Conservation (phyloP, 2,797 vertebrate species). For the Crax fasciolata region DNA sequence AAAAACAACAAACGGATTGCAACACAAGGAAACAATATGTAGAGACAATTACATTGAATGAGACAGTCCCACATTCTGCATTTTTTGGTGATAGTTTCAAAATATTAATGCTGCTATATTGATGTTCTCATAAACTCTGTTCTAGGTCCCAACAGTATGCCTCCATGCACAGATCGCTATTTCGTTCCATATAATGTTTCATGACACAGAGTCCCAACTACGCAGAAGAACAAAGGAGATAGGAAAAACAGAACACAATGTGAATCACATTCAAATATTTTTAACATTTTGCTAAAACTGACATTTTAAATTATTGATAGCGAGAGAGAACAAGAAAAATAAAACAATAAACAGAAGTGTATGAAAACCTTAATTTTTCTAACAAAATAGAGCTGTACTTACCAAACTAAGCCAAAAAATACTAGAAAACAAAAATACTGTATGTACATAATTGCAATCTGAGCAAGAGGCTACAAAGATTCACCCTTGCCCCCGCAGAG, state of each 20-base stretch:
- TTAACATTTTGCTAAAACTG: slow-evolving; percentile 3
- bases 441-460: neutral
- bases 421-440: neutral
- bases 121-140: neutral
- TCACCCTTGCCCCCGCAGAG: neutral
- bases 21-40: neutral
- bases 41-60: neutral
- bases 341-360: neutral
- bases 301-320: neutral
- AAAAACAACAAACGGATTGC: neutral
- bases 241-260: neutral
- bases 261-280: neutral
- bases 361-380: neutral
- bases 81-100: neutral
- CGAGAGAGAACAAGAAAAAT: neutral
- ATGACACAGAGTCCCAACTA: neutral
- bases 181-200: neutral
- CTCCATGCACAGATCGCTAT: neutral
- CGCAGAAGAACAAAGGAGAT: neutral
- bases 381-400: neutral
- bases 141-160: neutral
- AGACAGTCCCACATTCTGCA: neutral
- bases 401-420: neutral
- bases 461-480: neutral
- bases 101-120: neutral